Evolutionary conservation across 1,140 invertebrate species (phyloP), one percentile per base, ranked within the genome.

Genomic region (Penaeus japonicus): DNA sequence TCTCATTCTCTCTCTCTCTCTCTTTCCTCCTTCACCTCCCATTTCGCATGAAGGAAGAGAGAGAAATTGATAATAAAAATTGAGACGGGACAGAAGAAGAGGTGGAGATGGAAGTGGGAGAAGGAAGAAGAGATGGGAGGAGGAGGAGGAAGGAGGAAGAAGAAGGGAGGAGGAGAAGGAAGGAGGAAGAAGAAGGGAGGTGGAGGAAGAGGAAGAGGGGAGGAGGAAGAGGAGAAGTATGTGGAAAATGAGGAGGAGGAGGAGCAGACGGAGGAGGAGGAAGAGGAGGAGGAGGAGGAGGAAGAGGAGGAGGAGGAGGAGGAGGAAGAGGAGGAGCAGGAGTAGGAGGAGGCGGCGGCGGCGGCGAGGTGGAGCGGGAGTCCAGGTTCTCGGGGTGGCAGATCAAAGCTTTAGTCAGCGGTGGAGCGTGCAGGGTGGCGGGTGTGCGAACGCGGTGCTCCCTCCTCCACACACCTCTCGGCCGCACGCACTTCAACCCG

Each of bases 371-470:
- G 39, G 22, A 70, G 4, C 35, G 32, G 57, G 47, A 24, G 30
- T 22, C 17, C 30, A 55, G 32, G 81, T 35, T 30, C 54, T 30
- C 7, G 82, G 12, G 59, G 82, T 24, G 82, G 81, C n/a, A 39
- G 77, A 79, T 79, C 77, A 47, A 47, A 75, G 39, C 39, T 70
- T 39, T 73, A 84, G 83, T 84, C 30, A 27, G 83, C 39, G 65
- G 65, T 73, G 83, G 22, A 84, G 35, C 65, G 65, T 75, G 59
- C 39, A 39, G 83, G 83, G 83, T 27, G 83, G 65, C 83, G 83
- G 83, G 39, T 27, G 83, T 84, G 62, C 47, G 32, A 54, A 35
- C 47, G 59, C 39, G 22, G 70, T 20, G 83, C 65, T 73, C 83
- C 65, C 30, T 18, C 27, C 1, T 39, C 17, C 65, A 75, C 47